These are phyloP conservation scores for Teinopalpus imperialis DNA, from an alignment of 2,888 invertebrate genomes.

Conservation along the genomic window DNA sequence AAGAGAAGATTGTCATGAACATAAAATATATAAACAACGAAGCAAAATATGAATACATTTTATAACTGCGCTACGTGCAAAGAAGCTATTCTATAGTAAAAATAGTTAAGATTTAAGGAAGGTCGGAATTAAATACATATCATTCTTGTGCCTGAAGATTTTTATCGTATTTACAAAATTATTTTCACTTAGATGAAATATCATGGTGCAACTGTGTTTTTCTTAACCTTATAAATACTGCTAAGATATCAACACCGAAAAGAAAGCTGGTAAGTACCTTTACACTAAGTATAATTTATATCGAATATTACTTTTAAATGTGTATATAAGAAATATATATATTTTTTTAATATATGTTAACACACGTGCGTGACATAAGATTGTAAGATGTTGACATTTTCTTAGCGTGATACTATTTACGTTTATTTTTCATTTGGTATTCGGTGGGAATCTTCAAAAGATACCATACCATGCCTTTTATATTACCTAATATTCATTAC, in stretches of 20 bases:
- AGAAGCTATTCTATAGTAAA: slow-evolving; percentile 26
- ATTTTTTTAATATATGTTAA: no score
- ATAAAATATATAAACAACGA: slow-evolving; percentile 28
- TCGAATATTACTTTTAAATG: no score
- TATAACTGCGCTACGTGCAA: slow-evolving; percentile 29
- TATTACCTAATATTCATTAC: no score
- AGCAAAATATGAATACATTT: slow-evolving; percentile 15
- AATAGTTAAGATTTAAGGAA: slow-evolving; percentile 49
- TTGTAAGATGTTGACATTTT: no score
- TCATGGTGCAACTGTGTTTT: not conserved
- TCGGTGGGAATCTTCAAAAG: no score
- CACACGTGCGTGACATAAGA: no score
- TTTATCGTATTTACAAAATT: slow-evolving; percentile 39
- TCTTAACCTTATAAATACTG: slow-evolving; percentile 12
- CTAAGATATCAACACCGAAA: slow-evolving; percentile 9
- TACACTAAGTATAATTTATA: no score
- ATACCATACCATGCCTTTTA: no score
- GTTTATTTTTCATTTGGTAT: no score
- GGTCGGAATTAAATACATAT: slow-evolving; percentile 61
- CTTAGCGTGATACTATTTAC: no score
- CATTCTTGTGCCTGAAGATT: slow-evolving; percentile 72
- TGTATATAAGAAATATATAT: no score
- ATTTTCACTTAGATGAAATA: slow-evolving; percentile 25
- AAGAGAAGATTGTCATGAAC: slow-evolving; percentile 12
- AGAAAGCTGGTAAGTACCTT: slow-evolving; percentile 9